phyloP scores from a whole-genome alignment of 1,140 invertebrate species.

The Heterodera schachtii region DNA sequence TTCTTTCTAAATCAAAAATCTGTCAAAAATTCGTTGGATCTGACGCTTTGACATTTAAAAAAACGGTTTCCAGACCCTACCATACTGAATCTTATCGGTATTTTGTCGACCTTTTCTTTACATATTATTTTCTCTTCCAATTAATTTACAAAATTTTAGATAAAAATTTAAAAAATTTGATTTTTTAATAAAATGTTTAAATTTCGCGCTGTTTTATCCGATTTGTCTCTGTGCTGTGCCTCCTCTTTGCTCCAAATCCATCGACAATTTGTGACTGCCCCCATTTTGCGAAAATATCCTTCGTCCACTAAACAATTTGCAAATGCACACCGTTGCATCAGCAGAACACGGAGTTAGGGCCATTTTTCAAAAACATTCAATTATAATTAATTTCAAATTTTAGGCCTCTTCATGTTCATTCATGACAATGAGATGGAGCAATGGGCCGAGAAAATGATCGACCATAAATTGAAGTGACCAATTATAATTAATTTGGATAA shows the following conservation, averaged over 20 bases:
- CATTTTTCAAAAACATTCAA: not conserved
- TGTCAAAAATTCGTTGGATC: too few relatives aligned
- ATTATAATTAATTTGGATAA: not conserved
- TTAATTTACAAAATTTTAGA: not conserved
- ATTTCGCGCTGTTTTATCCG: not conserved
- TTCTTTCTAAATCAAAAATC: too few relatives aligned
- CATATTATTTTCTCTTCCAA: too few relatives aligned
- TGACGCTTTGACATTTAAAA: too few relatives aligned
- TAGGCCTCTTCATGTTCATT: constrained; percentile 78
- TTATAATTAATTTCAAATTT: not conserved
- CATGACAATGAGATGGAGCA: constrained; percentile 68
- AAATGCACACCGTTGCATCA: not conserved
- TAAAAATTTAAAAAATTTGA: not conserved
- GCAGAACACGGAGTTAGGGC: not conserved
- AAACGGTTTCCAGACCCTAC: too few relatives aligned
- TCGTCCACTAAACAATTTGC: not conserved
- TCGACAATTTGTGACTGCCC: not conserved
- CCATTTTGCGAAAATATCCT: not conserved
- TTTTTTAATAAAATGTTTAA: constrained; percentile 1
- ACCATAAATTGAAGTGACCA: not conserved
- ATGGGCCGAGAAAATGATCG: not conserved
- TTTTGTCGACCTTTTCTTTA: too few relatives aligned
- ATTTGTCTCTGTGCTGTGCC: not conserved
- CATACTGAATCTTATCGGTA: too few relatives aligned
- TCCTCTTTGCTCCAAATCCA: not conserved